These are phyloP conservation scores for Amphipyra berbera DNA, from an alignment of 2,888 invertebrate species.

Conservation along the genomic window DNA sequence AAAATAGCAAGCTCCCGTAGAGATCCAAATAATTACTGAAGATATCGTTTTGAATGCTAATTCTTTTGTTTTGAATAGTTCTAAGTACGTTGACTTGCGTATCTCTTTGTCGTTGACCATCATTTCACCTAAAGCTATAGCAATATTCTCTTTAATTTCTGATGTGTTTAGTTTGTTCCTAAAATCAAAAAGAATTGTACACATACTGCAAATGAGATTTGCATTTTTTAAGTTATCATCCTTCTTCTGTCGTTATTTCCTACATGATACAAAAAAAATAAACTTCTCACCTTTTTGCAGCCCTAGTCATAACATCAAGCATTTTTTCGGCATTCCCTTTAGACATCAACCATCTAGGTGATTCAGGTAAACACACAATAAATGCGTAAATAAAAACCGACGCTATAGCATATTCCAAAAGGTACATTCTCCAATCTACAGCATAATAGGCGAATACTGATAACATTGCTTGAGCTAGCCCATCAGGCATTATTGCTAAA, in stretches of 20 bases:
- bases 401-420: constrained; percentile 60
- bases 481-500: constrained; percentile 67
- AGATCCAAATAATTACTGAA: constrained; percentile 60
- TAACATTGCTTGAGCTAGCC: constrained; percentile 66
- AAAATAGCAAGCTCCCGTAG: constrained; percentile 66
- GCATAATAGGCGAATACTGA: constrained; percentile 71
- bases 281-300: constrained; percentile 66
- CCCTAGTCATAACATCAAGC: constrained; percentile 63
- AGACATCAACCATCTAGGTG: constrained; percentile 75
- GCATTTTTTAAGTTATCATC: not conserved
- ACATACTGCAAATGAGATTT: not conserved
- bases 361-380: constrained; percentile 69
- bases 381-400: constrained; percentile 63
- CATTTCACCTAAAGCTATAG: constrained; percentile 59
- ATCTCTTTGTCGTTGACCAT: constrained; percentile 57
- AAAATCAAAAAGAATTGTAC: constrained; percentile 38
- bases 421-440: constrained; percentile 69
- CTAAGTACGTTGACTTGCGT: constrained; percentile 60
- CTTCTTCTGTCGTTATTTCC: not conserved
- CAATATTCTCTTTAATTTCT: constrained; percentile 64
- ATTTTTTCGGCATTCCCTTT: constrained; percentile 67
- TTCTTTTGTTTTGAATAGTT: constrained; percentile 67
- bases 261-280: not conserved
- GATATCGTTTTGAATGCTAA: constrained; percentile 59
- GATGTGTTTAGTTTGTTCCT: constrained; percentile 69